Percentiles rank a stretch among this genome's conserved stretches.
phyloP scores from a whole-genome alignment of 2,113 vertebrate genomes.

The Neolamprologus cancellatus region DNA sequence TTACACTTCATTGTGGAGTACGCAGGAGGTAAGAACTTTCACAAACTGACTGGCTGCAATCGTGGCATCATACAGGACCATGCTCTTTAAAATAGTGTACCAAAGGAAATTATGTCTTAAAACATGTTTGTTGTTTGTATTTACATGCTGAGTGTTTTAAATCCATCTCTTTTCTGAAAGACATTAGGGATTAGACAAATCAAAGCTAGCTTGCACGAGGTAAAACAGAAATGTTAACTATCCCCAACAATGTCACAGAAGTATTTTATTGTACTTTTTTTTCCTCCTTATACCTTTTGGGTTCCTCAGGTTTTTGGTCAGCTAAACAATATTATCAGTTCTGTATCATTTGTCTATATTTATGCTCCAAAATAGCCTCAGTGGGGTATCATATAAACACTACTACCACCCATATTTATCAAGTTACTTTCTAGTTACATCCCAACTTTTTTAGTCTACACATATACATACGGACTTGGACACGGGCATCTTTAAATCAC shows the following conservation, averaged over 20 bases:
- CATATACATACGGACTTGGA: background rate
- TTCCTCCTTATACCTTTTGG: background rate
- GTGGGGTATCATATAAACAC: slow-evolving; percentile 15
- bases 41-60: background rate
- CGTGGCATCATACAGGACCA: background rate
- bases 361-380: background rate
- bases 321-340: background rate
- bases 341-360: background rate
- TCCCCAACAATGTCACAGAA: background rate
- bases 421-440: background rate
- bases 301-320: background rate
- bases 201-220: background rate
- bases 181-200: background rate
- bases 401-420: background rate
- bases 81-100: background rate
- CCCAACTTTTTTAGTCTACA: background rate
- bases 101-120: background rate
- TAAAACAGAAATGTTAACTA: background rate
- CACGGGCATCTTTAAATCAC: background rate
- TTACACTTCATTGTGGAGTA: fast-evolving
- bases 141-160: background rate
- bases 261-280: background rate
- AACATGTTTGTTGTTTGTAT: background rate
- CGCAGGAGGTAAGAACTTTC: fast-evolving
- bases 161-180: background rate